Conservation (phyloP, 2,797 vertebrate species). For the Macroramphosus scolopax region DNA sequence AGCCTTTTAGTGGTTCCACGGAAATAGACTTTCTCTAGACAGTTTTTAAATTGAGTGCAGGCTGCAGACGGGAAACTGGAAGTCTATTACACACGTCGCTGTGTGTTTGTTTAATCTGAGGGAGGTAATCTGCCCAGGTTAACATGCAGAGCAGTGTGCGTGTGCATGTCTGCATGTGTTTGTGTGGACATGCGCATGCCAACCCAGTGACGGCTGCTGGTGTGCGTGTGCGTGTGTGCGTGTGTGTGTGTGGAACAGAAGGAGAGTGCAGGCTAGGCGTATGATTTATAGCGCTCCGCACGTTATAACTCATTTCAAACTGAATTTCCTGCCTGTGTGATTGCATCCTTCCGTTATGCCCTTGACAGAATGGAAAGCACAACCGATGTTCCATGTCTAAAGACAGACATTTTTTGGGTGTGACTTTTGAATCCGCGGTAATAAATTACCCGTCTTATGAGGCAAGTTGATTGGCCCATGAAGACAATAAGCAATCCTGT, state of each 20-base stretch:
- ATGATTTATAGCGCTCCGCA: conserved; percentile 66
- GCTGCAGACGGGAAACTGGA: conserved; percentile 35
- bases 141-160: conserved; percentile 1
- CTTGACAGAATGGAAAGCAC: conserved; percentile 75
- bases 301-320: conserved; percentile 74
- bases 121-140: conserved; percentile 24
- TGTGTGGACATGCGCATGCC: conserved; percentile 17
- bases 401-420: conserved; percentile 67
- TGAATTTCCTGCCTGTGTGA: conserved; percentile 69
- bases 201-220: conserved; percentile 35
- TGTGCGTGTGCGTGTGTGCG: conserved; percentile 24
- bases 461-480: conserved; percentile 48
- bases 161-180: conserved; percentile 4
- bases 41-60: conserved; percentile 47
- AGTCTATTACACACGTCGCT: conserved; percentile 47
- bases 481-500: conserved; percentile 45
- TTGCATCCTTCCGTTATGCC: conserved; percentile 70
- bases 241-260: conserved; percentile 22
- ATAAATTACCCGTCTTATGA: conserved; percentile 66
- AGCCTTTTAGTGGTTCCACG: conserved; percentile 59
- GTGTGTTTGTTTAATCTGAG: conserved; percentile 39
- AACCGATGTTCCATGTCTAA: conserved; percentile 70
- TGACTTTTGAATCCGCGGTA: conserved; percentile 56
- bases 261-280: conserved; percentile 44
- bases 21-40: conserved; percentile 48